Evolutionary conservation across 2,888 invertebrate genomes (phyloP).

Genomic region (Phyto melanocephala): DNA sequence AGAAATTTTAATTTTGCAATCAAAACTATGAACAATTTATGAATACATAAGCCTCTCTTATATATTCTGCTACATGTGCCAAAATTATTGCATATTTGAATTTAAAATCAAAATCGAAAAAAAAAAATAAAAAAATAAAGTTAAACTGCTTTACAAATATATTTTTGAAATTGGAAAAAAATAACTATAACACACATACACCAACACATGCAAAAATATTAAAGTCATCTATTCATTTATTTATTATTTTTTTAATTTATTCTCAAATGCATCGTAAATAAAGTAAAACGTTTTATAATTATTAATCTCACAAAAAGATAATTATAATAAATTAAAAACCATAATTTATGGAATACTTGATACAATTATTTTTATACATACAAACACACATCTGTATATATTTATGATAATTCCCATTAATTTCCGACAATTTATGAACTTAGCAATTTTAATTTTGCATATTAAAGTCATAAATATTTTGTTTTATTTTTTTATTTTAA

Average conservation of each 20-base stretch:
- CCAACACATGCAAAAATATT: not conserved
- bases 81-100: no score
- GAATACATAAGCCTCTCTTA: no score
- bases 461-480: conserved; percentile 36
- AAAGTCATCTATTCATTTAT: not conserved
- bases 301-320: conserved; percentile 29
- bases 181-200: no score
- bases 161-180: no score
- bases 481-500: not conserved
- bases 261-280: conserved; percentile 38
- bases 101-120: no score
- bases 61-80: no score
- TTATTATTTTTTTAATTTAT: conserved; percentile 31
- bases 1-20: no score
- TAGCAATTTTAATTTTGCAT: conserved; percentile 30
- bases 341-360: conserved; percentile 38
- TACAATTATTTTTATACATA: not conserved
- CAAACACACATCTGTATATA: no score
- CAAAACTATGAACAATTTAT: no score
- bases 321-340: conserved; percentile 41
- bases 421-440: conserved; percentile 47
- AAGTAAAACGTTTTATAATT: conserved; percentile 33
- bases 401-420: conserved; percentile 32
- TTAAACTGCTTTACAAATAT: no score
- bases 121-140: no score